Percentiles rank a stretch among this genome's conserved stretches.
phyloP scores from a whole-genome alignment of 2,113 vertebrate genomes.

The Toxostoma redivivum region DNA sequence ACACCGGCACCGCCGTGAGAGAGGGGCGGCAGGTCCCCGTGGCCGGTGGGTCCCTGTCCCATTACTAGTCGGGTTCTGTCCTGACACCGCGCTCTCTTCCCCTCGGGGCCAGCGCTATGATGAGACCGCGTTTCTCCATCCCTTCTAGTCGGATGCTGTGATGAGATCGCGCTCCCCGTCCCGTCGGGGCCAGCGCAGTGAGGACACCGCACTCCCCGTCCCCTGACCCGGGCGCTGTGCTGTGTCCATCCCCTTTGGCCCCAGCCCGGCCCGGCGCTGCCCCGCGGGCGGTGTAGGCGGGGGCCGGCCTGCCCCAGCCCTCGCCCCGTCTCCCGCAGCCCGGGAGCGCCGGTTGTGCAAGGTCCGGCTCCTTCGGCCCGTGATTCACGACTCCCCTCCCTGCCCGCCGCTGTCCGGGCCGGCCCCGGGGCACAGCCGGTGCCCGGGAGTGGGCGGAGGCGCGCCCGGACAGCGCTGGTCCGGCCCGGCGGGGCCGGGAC shows the following conservation, averaged over 20 bases:
- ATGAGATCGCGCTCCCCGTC: neutral
- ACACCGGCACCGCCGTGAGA: no score
- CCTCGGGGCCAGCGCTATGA: neutral
- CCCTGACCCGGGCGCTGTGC: neutral
- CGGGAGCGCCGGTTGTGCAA: constrained; percentile 2
- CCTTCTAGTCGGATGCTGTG: neutral
- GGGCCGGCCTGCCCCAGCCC: neutral
- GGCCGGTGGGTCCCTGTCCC: neutral
- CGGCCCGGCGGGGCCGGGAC: neutral
- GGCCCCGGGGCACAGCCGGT: neutral
- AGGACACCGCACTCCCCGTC: neutral
- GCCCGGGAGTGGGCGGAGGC: neutral
- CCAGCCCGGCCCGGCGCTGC: neutral
- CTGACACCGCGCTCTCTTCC: neutral
- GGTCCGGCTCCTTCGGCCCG: neutral
- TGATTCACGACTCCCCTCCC: constrained; percentile 11
- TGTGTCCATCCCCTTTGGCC: neutral
- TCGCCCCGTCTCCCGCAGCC: neutral
- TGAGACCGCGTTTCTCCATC: neutral
- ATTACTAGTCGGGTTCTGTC: no score
- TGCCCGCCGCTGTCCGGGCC: neutral
- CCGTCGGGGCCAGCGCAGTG: neutral
- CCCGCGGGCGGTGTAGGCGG: neutral
- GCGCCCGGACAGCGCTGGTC: neutral
- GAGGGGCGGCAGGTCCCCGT: neutral